These are phyloP conservation scores for Nezara viridula DNA, from an alignment of 2,888 invertebrate species.

Conservation along the genomic window DNA sequence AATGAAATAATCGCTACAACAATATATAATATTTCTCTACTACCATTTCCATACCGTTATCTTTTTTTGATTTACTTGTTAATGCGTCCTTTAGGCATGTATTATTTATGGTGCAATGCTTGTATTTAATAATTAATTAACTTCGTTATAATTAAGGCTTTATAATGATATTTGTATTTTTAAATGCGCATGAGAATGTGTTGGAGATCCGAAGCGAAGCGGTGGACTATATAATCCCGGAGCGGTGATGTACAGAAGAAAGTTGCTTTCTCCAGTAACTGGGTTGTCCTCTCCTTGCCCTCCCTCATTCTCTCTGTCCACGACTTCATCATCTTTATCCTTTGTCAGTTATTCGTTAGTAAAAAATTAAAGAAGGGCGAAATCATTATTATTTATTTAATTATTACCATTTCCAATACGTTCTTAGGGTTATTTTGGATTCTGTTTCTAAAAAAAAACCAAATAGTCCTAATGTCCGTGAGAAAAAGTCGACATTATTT, in stretches of 20 bases:
- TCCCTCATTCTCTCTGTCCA: background rate
- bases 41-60: too few relatives aligned
- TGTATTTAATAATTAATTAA: background rate
- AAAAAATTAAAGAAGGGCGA: background rate
- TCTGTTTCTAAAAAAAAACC: too few relatives aligned
- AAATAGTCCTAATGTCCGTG: too few relatives aligned
- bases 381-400: background rate
- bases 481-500: too few relatives aligned
- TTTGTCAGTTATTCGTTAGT: background rate
- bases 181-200: background rate
- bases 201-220: background rate
- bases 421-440: too few relatives aligned
- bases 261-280: conserved; percentile 44
- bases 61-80: too few relatives aligned
- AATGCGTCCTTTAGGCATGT: too few relatives aligned
- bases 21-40: too few relatives aligned
- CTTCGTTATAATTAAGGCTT: background rate
- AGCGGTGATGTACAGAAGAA: conserved; percentile 33
- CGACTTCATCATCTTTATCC: background rate
- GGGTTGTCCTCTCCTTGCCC: conserved; percentile 3
- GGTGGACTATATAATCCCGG: background rate
- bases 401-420: too few relatives aligned
- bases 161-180: background rate
- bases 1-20: too few relatives aligned
- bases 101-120: too few relatives aligned